Conservation (phyloP, 2,888 invertebrate species). For the Rhodophaea formosa region DNA sequence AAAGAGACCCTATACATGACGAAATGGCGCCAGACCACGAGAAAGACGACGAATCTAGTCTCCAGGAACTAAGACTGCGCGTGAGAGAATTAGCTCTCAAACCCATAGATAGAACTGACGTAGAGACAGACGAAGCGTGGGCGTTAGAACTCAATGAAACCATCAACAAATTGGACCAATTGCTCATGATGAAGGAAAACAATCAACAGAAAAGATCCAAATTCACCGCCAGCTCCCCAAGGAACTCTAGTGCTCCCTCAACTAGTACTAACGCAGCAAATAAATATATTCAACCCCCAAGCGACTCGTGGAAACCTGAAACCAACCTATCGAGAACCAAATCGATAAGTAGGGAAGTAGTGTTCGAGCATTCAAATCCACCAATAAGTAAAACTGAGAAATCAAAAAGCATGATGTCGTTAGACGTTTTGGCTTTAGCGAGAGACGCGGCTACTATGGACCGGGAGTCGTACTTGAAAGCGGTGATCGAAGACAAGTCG, state of each 20-base stretch:
- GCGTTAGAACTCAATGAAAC: constrained; percentile 88
- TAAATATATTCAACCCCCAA: constrained; percentile 51
- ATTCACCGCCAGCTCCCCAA: constrained; percentile 61
- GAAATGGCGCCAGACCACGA: constrained; percentile 51
- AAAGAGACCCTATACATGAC: constrained; percentile 77
- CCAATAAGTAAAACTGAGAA: constrained; percentile 64
- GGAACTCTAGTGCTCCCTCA: constrained; percentile 66
- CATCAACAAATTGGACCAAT: constrained; percentile 88
- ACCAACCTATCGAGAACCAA: constrained; percentile 57
- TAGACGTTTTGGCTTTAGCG: constrained; percentile 68
- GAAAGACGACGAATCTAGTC: constrained; percentile 78
- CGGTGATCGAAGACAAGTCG: constrained; percentile 74
- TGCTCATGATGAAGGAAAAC: constrained; percentile 84
- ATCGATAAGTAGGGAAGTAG: constrained; percentile 64
- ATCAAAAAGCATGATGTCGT: constrained; percentile 75
- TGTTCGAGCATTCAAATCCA: constrained; percentile 57
- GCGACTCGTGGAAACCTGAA: constrained; percentile 54
- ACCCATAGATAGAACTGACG: constrained; percentile 87
- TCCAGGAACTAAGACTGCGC: constrained; percentile 85
- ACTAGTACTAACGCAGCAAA: constrained; percentile 59
- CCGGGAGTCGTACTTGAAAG: constrained; percentile 69
- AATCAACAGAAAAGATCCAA: constrained; percentile 79
- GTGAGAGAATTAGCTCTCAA: constrained; percentile 87
- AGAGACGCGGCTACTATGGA: constrained; percentile 68
- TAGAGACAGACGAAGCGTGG: constrained; percentile 86